These are phyloP conservation scores for Sternotherus odoratus DNA, from an alignment of 2,797 vertebrate genomes.

Conservation along the genomic window DNA sequence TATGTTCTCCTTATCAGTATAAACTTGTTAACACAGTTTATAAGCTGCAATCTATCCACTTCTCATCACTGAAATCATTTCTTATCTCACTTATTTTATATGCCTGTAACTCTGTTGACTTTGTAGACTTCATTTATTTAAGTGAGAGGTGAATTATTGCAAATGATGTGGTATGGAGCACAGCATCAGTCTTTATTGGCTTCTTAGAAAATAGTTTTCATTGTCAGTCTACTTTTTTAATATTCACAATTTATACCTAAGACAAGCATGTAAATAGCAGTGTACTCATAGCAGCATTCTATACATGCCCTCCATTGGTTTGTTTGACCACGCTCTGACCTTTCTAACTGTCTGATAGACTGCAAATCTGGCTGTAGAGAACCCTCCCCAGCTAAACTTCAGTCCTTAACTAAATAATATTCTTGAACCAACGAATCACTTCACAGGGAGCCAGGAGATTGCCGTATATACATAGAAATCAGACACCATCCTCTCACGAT, in stretches of 20 bases:
- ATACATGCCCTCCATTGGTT: slow-evolving; percentile 24
- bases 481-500: slow-evolving; percentile 21
- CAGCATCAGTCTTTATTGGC: not conserved
- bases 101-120: not conserved
- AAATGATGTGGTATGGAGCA: not conserved
- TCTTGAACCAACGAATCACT: not conserved
- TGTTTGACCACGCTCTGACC: not conserved
- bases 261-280: not conserved
- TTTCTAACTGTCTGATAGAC: rapidly evolving
- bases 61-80: not conserved
- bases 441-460: not conserved
- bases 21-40: not conserved
- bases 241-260: slow-evolving; percentile 30
- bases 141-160: not conserved
- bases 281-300: not conserved
- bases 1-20: not conserved
- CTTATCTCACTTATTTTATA: not conserved
- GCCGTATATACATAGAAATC: slow-evolving; percentile 13
- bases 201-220: not conserved
- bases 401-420: slow-evolving; percentile 58
- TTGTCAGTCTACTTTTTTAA: slow-evolving; percentile 16
- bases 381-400: not conserved
- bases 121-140: not conserved
- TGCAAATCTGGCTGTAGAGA: slow-evolving; percentile 19
- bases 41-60: not conserved